Conservation (phyloP, 2,797 vertebrate species). For the Brachyrhaphis roseni region DNA sequence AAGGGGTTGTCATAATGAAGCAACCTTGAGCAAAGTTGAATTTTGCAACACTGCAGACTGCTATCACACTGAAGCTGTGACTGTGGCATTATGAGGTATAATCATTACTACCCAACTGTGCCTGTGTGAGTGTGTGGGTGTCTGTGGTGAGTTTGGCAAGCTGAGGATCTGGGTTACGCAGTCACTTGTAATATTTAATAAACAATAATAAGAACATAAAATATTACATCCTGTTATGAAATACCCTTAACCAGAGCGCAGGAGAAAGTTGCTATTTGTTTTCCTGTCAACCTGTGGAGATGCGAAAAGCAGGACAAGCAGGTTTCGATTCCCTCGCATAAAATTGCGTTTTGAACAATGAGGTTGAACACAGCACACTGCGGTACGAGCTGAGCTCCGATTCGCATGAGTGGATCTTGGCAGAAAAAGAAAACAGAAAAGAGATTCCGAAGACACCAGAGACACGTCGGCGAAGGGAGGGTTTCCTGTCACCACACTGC, state of each 20-base stretch:
- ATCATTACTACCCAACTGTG: not conserved
- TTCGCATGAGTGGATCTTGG: conserved; percentile 24
- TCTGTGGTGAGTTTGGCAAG: not conserved
- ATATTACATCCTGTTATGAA: not conserved
- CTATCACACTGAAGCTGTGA: not conserved
- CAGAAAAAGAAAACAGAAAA: conserved; percentile 11
- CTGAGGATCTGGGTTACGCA: not conserved
- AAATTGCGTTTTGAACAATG: not conserved
- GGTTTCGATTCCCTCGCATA: not conserved
- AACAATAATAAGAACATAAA: not conserved
- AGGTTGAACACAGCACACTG: not conserved
- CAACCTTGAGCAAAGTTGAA: not conserved
- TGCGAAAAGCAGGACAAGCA: too few species aligned
- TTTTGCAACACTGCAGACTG: not conserved
- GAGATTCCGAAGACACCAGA: not conserved
- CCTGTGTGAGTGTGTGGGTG: not conserved
- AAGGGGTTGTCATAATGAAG: not conserved
- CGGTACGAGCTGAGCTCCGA: conserved; percentile 24
- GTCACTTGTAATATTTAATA: not conserved
- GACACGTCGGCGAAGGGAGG: conserved; percentile 34
- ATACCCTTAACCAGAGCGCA: not conserved
- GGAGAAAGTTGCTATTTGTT: not conserved
- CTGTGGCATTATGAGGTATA: not conserved
- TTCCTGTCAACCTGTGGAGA: not conserved
- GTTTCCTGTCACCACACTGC: conserved; percentile 51